These are phyloP conservation scores for Sardina pilchardus DNA, from an alignment of 2,113 vertebrate genomes.

Conservation along the genomic window DNA sequence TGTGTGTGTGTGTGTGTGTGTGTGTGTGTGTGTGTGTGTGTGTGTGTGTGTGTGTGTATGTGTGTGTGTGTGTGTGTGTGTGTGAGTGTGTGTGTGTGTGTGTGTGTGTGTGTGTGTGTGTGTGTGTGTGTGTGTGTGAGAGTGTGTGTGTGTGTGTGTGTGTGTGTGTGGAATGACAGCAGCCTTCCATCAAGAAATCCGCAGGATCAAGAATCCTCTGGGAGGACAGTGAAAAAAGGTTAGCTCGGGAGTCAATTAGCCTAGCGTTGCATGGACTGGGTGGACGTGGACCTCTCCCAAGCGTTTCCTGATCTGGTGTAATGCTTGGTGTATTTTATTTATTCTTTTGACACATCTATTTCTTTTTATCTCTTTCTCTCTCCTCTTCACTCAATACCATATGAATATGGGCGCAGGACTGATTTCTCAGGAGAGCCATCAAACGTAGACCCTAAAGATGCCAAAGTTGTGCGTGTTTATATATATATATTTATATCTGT, in stretches of 20 bases:
- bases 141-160: not conserved
- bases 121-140: conserved; percentile 4
- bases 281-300: not conserved
- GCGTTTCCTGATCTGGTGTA: conserved; percentile 27
- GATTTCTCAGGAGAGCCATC: conserved; percentile 17
- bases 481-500: not conserved
- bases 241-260: conserved; percentile 19
- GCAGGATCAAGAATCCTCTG: not conserved
- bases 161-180: not conserved
- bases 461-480: not conserved
- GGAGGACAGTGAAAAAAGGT: not conserved
- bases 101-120: conserved; percentile 6
- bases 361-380: not conserved
- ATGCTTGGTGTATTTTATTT: conserved; percentile 19
- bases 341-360: not conserved
- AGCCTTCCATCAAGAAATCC: conserved; percentile 5
- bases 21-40: conserved; percentile 6
- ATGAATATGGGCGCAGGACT: conserved; percentile 30
- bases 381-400: conserved; percentile 29
- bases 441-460: not conserved
- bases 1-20: conserved; percentile 6
- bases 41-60: conserved; percentile 5
- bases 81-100: conserved; percentile 5
- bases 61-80: conserved; percentile 6
- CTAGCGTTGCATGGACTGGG: not conserved